Base-by-base conservation (phyloP, 2,888 invertebrate genomes). In the Dynastes tityus region DNA sequence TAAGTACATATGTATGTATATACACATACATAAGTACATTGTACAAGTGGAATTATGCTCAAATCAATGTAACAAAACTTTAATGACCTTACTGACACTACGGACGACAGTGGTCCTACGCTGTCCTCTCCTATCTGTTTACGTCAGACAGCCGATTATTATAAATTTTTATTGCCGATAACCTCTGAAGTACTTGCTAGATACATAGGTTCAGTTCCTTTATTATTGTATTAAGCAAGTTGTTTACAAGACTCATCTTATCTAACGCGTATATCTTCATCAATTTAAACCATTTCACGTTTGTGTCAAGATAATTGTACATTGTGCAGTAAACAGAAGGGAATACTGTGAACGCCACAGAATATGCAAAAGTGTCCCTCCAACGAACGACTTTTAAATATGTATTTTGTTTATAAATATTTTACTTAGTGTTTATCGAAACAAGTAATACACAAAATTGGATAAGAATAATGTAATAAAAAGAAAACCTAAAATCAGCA, bases 161-260 rank as follows among this genome's bases (percentile, higher is more conserved):
- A 76, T 78, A 70, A 73, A 61, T 65, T 70, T 73, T 71, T 77
- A 67, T 77, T 63, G 76, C 40, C 70, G 79, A 80, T 80, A 80
- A 79, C 80, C 80, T 76, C 64, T 80, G 68, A 63, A 79, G 76
- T 76, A 64, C 71, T 45, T 6, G 53, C 73, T 45, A 76, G 70
- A 79, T 75, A 58, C 78, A 9, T 45, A 45, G 45, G 45, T 65
- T 29, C 64, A 71, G 75, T 77, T 80, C 73, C 77, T 79, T 77
- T 79, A 78, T 80, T 80, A 73, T 80, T 80, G 73, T 65, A 76
- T 76, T 76, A 67, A 76, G 76, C 76, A 76, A 76, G 76, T 67
- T 76, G 76, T 76, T 76, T 76, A 67, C 67, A 67, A 76, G 67
- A 55, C n/a, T 16, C 64, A 73, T 76, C 67, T 67, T 67, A 76